These are phyloP conservation scores for Aix galericulata DNA, from an alignment of 2,113 vertebrate genomes.

Conservation along the genomic window DNA sequence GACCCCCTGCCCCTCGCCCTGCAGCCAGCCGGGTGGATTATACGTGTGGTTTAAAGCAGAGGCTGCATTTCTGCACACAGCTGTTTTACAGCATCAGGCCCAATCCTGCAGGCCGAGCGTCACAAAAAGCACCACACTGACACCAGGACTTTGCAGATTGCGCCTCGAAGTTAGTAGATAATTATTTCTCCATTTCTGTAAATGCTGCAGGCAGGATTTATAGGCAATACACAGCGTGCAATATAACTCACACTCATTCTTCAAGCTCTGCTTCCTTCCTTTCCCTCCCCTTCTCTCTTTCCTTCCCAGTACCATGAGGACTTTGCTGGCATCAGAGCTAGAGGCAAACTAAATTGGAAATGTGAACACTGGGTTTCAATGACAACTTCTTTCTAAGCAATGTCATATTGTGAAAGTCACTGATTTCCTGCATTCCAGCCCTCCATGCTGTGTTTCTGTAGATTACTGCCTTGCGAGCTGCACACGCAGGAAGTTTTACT, in stretches of 20 bases:
- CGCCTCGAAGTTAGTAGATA: slow-evolving; percentile 19
- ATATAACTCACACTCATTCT: not conserved
- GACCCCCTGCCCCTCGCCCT: accelerated
- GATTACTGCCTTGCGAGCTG: not conserved
- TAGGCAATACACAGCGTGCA: not conserved
- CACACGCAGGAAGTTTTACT: slow-evolving; percentile 38
- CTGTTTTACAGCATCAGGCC: not conserved
- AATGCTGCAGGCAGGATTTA: slow-evolving; percentile 46
- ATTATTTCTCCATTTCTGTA: slow-evolving; percentile 46
- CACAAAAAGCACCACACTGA: not conserved
- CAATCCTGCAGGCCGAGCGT: not conserved
- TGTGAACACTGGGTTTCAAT: slow-evolving; percentile 11
- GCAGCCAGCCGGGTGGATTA: not conserved
- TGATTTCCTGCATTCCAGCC: slow-evolving; percentile 9
- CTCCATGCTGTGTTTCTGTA: not conserved
- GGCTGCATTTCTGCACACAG: not conserved
- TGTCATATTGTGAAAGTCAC: slow-evolving; percentile 31
- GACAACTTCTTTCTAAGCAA: slow-evolving; percentile 18
- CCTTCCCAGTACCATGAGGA: not conserved
- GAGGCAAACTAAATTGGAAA: slow-evolving; percentile 44
- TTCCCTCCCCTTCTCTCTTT: not conserved
- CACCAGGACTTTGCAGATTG: not conserved
- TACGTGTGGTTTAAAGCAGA: accelerated
- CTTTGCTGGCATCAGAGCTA: slow-evolving; percentile 1
- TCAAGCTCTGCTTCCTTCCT: slow-evolving; percentile 1